These are phyloP conservation scores for Pecten maximus DNA, from an alignment of 2,888 invertebrate species.

Conservation along the genomic window DNA sequence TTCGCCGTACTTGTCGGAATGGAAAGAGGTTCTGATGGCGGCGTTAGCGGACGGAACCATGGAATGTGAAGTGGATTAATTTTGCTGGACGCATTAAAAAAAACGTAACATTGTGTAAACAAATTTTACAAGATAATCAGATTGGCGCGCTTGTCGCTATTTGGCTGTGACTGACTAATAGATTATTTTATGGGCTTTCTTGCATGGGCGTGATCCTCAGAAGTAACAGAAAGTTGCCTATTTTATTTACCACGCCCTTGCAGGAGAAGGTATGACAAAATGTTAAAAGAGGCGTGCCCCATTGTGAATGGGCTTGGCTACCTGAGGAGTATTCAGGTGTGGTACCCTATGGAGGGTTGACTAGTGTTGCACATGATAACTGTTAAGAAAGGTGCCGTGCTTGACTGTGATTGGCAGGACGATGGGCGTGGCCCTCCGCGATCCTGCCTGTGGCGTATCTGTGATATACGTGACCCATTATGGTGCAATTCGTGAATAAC, in stretches of 20 bases:
- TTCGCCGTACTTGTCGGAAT: slow-evolving; percentile 72
- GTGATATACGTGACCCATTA: slow-evolving; percentile 17
- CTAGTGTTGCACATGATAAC: not conserved
- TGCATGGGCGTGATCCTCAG: no score
- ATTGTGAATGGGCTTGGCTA: no score
- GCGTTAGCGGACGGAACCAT: slow-evolving; percentile 62
- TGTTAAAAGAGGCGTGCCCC: no score
- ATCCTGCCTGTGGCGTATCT: not conserved
- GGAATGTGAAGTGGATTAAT: slow-evolving; percentile 61
- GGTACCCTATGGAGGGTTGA: not conserved
- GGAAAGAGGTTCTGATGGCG: slow-evolving; percentile 64
- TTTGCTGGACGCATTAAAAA: not conserved
- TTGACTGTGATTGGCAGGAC: slow-evolving; percentile 13
- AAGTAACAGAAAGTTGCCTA: no score
- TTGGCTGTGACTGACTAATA: not conserved
- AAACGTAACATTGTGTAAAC: not conserved
- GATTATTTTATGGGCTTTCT: no score
- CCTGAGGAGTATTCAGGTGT: not conserved
- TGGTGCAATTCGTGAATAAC: slow-evolving; percentile 6
- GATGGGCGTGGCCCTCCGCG: not conserved
- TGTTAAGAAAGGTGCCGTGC: not conserved
- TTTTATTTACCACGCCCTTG: no score
- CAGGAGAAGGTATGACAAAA: no score
- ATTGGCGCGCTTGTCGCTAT: not conserved
- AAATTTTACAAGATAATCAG: not conserved